phyloP scores from a whole-genome alignment of 2,888 invertebrate genomes.

The Scaptomyza parva region DNA sequence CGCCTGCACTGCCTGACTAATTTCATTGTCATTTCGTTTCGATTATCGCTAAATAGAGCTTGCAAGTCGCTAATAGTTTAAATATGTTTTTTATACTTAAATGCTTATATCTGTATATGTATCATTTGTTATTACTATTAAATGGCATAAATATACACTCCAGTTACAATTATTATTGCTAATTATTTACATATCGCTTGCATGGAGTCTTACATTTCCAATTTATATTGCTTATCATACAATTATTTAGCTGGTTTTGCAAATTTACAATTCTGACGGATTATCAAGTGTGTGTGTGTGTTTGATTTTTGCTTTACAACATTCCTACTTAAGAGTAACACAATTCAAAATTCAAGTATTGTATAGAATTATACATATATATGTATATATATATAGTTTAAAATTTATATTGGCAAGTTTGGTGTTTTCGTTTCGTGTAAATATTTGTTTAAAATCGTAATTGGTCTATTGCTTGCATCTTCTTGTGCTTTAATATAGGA shows the following conservation, averaged over 20 bases:
- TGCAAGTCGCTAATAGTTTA: constrained; percentile 53
- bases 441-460: constrained; percentile 59
- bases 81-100: constrained; percentile 34
- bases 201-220: constrained; percentile 54
- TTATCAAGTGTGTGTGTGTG: constrained; percentile 34
- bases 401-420: constrained; percentile 55
- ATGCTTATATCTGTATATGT: constrained; percentile 10
- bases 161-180: constrained; percentile 47
- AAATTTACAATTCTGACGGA: constrained; percentile 74
- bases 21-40: constrained; percentile 71
- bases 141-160: constrained; percentile 61
- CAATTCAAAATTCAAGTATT: constrained; percentile 48
- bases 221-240: constrained; percentile 75
- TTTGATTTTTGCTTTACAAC: constrained; percentile 13
- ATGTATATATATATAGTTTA: constrained; percentile 43
- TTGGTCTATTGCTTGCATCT: constrained; percentile 73
- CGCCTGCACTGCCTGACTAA: constrained; percentile 56
- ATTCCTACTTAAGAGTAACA: constrained; percentile 35
- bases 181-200: constrained; percentile 53
- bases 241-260: constrained; percentile 53
- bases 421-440: constrained; percentile 45
- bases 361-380: constrained; percentile 32
- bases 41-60: constrained; percentile 72
- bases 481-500: constrained; percentile 70
- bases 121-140: constrained; percentile 31